Percentiles rank a stretch among this genome's conserved stretches.
These are phyloP conservation scores for Syrmaticus mikado DNA, from an alignment of 2,113 vertebrate species.

Conservation along the genomic window DNA sequence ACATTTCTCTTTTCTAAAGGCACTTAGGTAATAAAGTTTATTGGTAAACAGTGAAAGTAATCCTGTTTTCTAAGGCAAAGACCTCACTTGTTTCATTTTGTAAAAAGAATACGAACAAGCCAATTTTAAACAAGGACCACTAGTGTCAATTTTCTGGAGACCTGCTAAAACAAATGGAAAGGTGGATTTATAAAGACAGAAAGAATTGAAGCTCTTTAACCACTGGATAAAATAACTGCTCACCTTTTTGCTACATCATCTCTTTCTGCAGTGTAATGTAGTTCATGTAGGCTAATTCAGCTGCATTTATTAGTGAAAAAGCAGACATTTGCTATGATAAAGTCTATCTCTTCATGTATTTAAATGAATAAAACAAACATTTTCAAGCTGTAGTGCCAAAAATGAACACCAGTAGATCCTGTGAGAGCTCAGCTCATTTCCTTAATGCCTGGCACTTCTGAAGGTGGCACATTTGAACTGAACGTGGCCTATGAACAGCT, in stretches of 20 bases:
- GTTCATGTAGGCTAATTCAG: not conserved
- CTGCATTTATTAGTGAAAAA: not conserved
- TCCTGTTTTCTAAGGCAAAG: not conserved
- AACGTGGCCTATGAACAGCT: not conserved
- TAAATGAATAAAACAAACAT: not conserved
- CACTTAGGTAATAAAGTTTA: not conserved
- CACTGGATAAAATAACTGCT: not conserved
- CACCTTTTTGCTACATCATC: not conserved
- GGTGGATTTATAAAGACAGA: not conserved
- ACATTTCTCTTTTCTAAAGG: not conserved
- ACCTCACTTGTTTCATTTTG: not conserved
- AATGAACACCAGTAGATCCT: accelerated
- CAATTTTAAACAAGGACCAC: not conserved
- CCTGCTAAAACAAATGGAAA: not conserved
- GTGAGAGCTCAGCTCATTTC: not conserved
- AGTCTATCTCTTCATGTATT: not conserved
- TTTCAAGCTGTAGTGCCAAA: not conserved
- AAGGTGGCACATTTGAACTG: not conserved
- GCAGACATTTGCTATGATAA: not conserved
- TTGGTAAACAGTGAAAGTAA: not conserved
- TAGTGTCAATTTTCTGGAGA: not conserved
- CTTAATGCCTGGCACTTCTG: accelerated
- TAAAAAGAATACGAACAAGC: not conserved
- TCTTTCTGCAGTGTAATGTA: not conserved
- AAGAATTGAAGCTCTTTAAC: not conserved